Evolutionary conservation across 2,113 vertebrate genomes (phyloP).

Genomic region (Gymnarchus niloticus): DNA sequence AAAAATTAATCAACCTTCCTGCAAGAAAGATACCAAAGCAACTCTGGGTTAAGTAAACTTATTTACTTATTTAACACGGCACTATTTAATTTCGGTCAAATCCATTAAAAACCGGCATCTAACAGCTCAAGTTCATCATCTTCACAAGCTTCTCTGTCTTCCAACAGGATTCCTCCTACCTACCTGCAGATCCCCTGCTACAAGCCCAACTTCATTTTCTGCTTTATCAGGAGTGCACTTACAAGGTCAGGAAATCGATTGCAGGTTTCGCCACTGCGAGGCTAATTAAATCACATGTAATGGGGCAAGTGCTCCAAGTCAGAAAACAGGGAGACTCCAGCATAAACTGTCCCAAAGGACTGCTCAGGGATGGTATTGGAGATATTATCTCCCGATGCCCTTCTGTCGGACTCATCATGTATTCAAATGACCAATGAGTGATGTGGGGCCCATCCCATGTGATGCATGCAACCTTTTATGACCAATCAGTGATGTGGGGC

Average conservation of each 20-base stretch:
- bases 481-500: not conserved
- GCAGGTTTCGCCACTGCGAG: not conserved
- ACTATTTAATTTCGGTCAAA: not conserved
- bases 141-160: not conserved
- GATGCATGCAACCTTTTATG: no score
- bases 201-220: not conserved
- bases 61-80: not conserved
- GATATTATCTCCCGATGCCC: not conserved
- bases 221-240: not conserved
- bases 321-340: no score
- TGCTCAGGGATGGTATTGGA: not conserved
- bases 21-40: not conserved
- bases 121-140: not conserved
- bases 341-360: not conserved
- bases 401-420: not conserved
- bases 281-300: not conserved
- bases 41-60: not conserved
- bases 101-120: not conserved
- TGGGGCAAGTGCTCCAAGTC: not conserved
- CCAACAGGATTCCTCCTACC: not conserved
- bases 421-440: no score
- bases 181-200: not conserved
- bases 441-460: no score
- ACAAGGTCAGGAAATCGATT: not conserved
- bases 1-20: constrained; percentile 4